Percentiles rank a stretch among this genome's conserved stretches.
These are phyloP conservation scores for Ceyx margarethae DNA, from an alignment of 2,113 vertebrate species.

Conservation along the genomic window DNA sequence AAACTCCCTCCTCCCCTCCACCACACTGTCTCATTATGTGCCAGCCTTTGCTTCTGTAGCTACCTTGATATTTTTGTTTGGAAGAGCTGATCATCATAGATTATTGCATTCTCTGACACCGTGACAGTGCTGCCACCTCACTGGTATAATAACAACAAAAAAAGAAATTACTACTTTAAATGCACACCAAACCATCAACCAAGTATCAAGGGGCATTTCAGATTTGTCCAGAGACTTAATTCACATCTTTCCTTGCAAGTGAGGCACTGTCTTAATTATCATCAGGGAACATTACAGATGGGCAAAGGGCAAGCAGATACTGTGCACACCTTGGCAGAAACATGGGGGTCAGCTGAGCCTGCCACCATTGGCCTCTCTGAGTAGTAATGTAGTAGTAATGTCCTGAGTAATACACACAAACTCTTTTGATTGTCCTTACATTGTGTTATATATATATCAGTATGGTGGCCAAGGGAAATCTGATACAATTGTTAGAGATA, in stretches of 20 bases:
- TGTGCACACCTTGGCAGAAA: not conserved
- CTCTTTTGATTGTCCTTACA: not conserved
- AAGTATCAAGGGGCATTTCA: not conserved
- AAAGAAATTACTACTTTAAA: not conserved
- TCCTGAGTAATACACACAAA: not conserved
- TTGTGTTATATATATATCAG: not conserved
- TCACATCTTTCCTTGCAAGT: not conserved
- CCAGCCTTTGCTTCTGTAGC: not conserved
- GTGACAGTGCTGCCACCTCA: not conserved
- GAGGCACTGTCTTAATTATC: not conserved
- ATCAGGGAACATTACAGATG: not conserved
- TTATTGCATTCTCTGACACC: not conserved
- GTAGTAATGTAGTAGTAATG: too few relatives aligned
- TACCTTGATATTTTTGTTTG: accelerated
- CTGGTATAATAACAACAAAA: not conserved
- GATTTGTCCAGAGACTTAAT: not conserved
- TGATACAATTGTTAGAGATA: not conserved
- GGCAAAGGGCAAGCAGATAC: not conserved
- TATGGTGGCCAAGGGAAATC: not conserved
- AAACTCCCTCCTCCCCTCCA: not conserved
- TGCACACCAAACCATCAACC: not conserved
- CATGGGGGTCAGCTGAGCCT: not conserved
- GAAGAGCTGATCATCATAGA: not conserved
- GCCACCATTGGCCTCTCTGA: not conserved
- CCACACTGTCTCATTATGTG: not conserved